Base-by-base conservation (phyloP, 2,797 vertebrate species). In the Jordanella pulchra region DNA sequence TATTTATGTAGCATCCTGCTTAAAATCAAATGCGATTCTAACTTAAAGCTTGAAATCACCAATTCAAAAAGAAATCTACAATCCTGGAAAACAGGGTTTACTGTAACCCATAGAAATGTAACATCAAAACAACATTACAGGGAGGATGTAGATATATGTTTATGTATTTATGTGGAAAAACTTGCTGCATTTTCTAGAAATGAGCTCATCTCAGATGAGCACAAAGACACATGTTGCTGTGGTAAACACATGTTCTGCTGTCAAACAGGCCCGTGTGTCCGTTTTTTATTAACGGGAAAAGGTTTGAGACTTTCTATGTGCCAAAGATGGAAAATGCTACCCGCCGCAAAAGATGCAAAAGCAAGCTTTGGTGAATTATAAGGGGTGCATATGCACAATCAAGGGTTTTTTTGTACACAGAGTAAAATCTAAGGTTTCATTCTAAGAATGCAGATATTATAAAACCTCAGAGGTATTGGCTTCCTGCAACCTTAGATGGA, bases 151-250 rank as follows among this genome's bases (percentile, higher is more conserved):
- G 10, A 56, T 27, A 48, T 21, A 45, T 25, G 60, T 25, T 39
- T 42, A 45, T 56, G 27, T n/a, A 45, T 45, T 32, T 67, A 11
- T 55, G 67, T 30, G 54, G 25, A 56, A 15, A 56, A 69, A 56
- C 39, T 56, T 25, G 7, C 5, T 1, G 39, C 27, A 7, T 56
- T 69, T 27, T 58, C 25, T 30, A 25, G 39, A 23, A 45, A 56
- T 69, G 39, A 69, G 53, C 25, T 69, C 10, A 69, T 69, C 53
- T 69, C 53, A 56, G 53, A 69, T 69, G 67, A 55, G 51, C 53
- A 56, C 27, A 27, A 23, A 56, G 53, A 56, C 47, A 48, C 17
- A 25, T 42, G 39, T 10, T 64, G 35, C 23, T 64, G 60, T 69
- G 67, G 67, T 69, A 44, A 55, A 69, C 67, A 69, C 25, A 56